A percentile compares a stretch with the other conserved stretches of the same genome.
phyloP scores from a whole-genome alignment of 1,140 invertebrate genomes.

The Heliconius melpomene region DNA sequence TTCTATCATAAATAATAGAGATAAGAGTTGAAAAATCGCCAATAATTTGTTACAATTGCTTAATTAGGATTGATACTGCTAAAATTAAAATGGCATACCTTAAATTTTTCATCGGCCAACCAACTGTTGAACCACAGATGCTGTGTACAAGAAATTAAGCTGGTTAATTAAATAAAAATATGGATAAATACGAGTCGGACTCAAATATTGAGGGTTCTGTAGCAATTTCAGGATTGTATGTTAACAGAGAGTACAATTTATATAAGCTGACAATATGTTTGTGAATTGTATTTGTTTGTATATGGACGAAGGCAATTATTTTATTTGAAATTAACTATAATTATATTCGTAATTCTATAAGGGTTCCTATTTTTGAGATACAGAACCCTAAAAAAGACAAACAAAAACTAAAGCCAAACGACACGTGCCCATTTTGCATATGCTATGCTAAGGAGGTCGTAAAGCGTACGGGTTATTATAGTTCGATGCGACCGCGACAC shows the following conservation, averaged over 20 bases:
- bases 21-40: conserved; percentile 22
- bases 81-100: conserved; percentile 21
- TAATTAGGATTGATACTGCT: conserved; percentile 29
- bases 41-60: conserved; percentile 15
- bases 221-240: too few relatives aligned
- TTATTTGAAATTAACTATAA: too few relatives aligned
- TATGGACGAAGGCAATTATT: too few relatives aligned
- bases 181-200: too few relatives aligned
- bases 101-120: conserved; percentile 21
- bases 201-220: too few relatives aligned
- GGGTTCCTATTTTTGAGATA: too few relatives aligned
- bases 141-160: conserved; percentile 35
- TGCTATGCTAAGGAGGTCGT: conserved; percentile 51
- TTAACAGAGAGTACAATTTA: too few relatives aligned
- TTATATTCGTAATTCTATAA: too few relatives aligned
- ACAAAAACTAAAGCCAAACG: conserved; percentile 43
- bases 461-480: conserved; percentile 49
- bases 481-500: conserved; percentile 48
- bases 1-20: not conserved
- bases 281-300: too few relatives aligned
- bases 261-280: too few relatives aligned
- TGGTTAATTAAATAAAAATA: conserved; percentile 39
- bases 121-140: conserved; percentile 42
- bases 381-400: conserved; percentile 27
- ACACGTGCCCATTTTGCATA: conserved; percentile 65